These are phyloP conservation scores for Galeruca laticollis DNA, from an alignment of 2,888 invertebrate species.

Conservation along the genomic window DNA sequence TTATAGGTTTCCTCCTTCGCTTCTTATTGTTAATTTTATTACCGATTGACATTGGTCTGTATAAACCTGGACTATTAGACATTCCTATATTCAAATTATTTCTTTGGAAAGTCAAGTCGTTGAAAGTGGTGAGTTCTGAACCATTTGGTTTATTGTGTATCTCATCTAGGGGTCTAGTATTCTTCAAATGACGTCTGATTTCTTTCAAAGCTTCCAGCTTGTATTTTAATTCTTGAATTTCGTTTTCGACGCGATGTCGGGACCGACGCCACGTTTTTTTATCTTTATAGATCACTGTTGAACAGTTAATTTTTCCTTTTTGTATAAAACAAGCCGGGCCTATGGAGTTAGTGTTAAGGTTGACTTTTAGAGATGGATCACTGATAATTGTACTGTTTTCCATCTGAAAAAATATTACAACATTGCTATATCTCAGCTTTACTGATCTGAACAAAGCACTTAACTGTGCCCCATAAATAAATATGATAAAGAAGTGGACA, in stretches of 20 bases:
- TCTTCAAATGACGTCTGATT: slow-evolving; percentile 85
- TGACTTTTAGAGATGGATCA: slow-evolving; percentile 42
- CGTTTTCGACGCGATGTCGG: slow-evolving; percentile 85
- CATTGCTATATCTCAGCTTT: neutral
- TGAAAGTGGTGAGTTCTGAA: slow-evolving; percentile 49
- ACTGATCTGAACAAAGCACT: too few species aligned
- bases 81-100: slow-evolving; percentile 34
- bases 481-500: too few species aligned
- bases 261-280: slow-evolving; percentile 88
- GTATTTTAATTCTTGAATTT: slow-evolving; percentile 85
- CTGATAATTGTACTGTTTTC: slow-evolving; percentile 38
- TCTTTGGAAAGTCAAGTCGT: slow-evolving; percentile 47
- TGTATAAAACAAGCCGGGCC: slow-evolving; percentile 78
- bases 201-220: slow-evolving; percentile 89
- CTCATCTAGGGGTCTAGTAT: slow-evolving; percentile 71
- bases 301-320: slow-evolving; percentile 84
- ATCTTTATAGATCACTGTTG: slow-evolving; percentile 85
- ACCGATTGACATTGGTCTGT: slow-evolving; percentile 39
- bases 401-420: slow-evolving; percentile 30
- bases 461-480: too few species aligned
- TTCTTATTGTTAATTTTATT: slow-evolving; percentile 39
- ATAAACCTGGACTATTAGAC: slow-evolving; percentile 31
- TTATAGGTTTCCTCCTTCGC: slow-evolving; percentile 38
- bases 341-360: slow-evolving; percentile 62
- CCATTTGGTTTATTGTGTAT: slow-evolving; percentile 41